Conservation (phyloP, 2,888 invertebrate genomes). For the Druceiella hillmani region DNA sequence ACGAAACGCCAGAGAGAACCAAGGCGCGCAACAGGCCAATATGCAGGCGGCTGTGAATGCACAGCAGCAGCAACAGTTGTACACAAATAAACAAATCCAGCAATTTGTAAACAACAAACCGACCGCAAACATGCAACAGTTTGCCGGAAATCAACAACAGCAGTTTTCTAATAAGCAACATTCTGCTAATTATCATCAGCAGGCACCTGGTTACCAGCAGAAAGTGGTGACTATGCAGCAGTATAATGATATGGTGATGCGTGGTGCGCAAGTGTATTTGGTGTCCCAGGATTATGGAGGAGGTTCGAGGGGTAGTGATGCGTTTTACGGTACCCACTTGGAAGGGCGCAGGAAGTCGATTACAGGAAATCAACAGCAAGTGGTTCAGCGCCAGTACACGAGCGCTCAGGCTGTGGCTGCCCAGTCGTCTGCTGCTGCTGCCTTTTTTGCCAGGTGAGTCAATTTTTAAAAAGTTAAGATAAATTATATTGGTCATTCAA, state of each 20-base stretch:
- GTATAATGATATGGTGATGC: no score
- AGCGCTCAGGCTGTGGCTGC: constrained; percentile 9
- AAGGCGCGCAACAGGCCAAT: constrained; percentile 1
- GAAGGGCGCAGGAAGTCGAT: background rate
- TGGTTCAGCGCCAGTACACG: background rate
- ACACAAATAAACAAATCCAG: background rate
- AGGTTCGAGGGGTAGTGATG: background rate
- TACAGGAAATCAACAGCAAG: background rate
- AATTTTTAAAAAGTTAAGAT: no score
- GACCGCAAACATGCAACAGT: background rate
- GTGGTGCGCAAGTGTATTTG: no score
- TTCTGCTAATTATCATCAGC: no score
- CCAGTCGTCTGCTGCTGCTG: constrained; percentile 21
- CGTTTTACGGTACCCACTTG: background rate
- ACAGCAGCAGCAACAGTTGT: background rate
- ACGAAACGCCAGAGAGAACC: constrained; percentile 30
- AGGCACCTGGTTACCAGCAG: no score
- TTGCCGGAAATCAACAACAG: background rate
- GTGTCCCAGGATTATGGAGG: background rate
- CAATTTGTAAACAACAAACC: no score
- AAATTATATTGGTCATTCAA: no score
- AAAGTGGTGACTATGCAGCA: no score
- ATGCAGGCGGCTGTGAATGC: background rate
- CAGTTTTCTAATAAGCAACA: no score
- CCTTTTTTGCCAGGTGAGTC: constrained; percentile 21